A percentile compares a stretch with the other conserved stretches of the same genome.
Evolutionary conservation across 2,113 vertebrate species (phyloP).

Genomic region (Gymnorhina tibicen): DNA sequence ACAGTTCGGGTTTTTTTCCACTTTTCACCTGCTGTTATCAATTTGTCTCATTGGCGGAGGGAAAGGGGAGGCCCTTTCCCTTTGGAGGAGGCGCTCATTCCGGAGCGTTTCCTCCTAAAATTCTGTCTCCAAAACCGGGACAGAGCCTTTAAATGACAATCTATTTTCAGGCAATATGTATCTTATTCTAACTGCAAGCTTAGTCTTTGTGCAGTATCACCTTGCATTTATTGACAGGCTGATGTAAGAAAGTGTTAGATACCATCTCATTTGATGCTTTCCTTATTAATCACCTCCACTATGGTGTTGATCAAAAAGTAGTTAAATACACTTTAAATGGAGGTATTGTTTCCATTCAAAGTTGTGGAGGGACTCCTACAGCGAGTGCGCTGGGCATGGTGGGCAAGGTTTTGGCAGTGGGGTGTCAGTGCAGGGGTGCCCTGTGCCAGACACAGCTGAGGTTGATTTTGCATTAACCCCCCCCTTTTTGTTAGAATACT

Average conservation of each 20-base stretch:
- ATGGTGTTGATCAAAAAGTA: neutral
- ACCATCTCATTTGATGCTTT: neutral
- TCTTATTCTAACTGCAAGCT: neutral
- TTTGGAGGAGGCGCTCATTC: too few relatives aligned
- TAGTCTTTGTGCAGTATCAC: neutral
- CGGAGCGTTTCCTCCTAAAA: too few relatives aligned
- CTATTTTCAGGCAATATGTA: neutral
- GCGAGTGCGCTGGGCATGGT: rapidly evolving
- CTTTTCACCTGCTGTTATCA: too few relatives aligned
- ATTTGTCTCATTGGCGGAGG: too few relatives aligned
- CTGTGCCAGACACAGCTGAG: neutral
- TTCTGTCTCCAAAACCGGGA: too few relatives aligned
- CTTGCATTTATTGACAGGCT: neutral
- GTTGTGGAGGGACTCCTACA: neutral
- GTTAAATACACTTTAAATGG: neutral
- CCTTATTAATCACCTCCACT: neutral
- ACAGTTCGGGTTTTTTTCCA: too few relatives aligned
- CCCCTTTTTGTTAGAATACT: neutral
- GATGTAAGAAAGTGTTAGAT: neutral
- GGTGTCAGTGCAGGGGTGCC: neutral
- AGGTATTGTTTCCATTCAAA: neutral
- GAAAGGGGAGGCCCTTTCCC: too few relatives aligned
- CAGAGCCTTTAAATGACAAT: neutral
- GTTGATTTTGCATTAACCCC: neutral
- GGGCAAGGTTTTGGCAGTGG: neutral